A percentile compares a stretch with the other conserved stretches of the same genome.
Conservation (phyloP, 1,140 invertebrate species). For the Bombus terrestris region DNA sequence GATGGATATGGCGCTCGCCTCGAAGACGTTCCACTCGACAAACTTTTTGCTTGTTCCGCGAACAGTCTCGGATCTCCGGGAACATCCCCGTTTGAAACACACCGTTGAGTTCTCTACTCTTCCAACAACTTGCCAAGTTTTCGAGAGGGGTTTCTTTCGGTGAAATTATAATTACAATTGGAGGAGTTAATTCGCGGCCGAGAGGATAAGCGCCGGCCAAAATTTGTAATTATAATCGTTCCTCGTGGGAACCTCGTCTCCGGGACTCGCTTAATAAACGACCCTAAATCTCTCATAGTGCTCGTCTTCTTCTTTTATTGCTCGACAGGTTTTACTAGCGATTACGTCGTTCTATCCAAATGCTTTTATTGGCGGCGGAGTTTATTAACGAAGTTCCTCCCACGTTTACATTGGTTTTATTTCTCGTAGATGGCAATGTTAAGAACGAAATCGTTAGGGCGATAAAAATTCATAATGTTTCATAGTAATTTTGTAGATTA, state of each 20-base stretch:
- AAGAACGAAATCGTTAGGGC: too few species aligned
- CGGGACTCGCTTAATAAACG: not conserved
- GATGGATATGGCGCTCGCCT: not conserved
- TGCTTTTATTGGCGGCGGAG: not conserved
- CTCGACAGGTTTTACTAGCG: slow-evolving; percentile 2
- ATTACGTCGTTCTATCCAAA: not conserved
- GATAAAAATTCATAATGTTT: not conserved
- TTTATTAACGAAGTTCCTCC: slow-evolving; percentile 1
- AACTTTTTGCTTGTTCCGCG: not conserved
- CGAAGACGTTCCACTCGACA: slow-evolving; percentile 6
- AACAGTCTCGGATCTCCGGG: not conserved
- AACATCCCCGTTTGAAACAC: not conserved
- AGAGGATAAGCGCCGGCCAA: not conserved
- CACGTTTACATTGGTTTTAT: not conserved
- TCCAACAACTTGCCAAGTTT: slow-evolving; percentile 27
- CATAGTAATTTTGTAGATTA: too few species aligned
- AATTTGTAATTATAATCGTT: slow-evolving; percentile 50
- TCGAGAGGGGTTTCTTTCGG: not conserved
- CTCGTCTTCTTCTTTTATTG: slow-evolving; percentile 7
- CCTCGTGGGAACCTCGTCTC: slow-evolving; percentile 18
- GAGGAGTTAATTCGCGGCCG: slow-evolving; percentile 23
- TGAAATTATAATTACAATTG: slow-evolving; percentile 49
- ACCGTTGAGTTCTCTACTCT: not conserved
- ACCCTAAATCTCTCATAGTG: slow-evolving; percentile 9
- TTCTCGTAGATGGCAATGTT: too few species aligned